These are phyloP conservation scores for Blomia tropicalis DNA, from an alignment of 2,888 invertebrate species.

Conservation along the genomic window DNA sequence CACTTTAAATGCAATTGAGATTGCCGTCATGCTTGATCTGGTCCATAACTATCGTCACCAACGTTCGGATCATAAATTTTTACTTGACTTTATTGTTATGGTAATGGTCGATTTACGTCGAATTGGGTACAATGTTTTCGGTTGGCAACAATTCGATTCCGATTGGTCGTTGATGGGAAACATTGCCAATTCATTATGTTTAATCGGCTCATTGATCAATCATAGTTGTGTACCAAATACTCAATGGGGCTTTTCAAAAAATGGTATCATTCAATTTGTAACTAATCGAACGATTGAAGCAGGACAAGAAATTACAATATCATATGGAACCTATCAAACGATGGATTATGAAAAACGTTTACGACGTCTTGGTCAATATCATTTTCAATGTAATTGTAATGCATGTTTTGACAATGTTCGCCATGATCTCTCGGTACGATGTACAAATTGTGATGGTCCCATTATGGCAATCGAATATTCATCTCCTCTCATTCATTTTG, in stretches of 20 bases:
- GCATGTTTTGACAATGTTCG: neutral
- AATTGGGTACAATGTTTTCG: slow-evolving; percentile 9
- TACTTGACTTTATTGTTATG: slow-evolving; percentile 1
- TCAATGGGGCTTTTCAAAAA: slow-evolving; percentile 4
- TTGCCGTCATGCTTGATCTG: neutral
- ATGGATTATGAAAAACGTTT: neutral
- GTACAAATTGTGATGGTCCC: slow-evolving; percentile 12
- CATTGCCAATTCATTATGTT: neutral
- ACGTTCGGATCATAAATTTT: neutral
- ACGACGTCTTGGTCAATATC: slow-evolving; percentile 2
- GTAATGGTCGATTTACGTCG: slow-evolving; percentile 8
- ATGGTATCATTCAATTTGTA: neutral
- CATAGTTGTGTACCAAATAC: slow-evolving; percentile 19
- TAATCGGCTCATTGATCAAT: too few species aligned
- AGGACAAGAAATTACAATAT: slow-evolving; percentile 9
- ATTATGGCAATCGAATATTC: too few species aligned
- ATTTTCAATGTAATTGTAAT: slow-evolving; percentile 10
- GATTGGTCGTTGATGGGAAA: neutral
- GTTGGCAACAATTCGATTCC: too few species aligned
- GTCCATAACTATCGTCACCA: neutral
- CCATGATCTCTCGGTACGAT: neutral
- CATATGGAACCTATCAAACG: slow-evolving; percentile 3
- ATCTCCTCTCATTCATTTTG: too few species aligned
- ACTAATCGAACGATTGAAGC: neutral
- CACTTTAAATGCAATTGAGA: neutral